Base-by-base conservation (phyloP, 2,113 vertebrate genomes). In the Alligator sinensis region DNA sequence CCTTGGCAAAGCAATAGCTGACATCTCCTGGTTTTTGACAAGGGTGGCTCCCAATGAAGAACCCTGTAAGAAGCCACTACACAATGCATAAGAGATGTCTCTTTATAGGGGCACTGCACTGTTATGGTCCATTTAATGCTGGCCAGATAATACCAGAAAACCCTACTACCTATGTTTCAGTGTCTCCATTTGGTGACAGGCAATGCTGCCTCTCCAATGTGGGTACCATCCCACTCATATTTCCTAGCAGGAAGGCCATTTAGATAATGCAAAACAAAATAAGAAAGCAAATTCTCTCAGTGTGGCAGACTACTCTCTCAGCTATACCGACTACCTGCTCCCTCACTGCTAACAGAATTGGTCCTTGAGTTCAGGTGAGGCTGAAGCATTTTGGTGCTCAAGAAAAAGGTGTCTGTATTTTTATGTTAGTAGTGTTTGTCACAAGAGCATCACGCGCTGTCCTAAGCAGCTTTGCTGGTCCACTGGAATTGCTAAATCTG, bases 251-350 rank as follows among this genome's bases (percentile, higher is more conserved):
- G 1, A 70, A 34, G 9, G 57, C 68, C 6, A 2, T 0, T 7
- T 38, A 82, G 38, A 66, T 9, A 38, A 47, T 27, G 77, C 10
- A 38, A 79, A 12, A 1, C 64, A 70, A 57, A 47, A 76, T 0
- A 1, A 77, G 81, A 91, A 9, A 21, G 27, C 47, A 47, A 47
- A 47, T 47, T 47, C 7, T 86, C 47, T 66, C 14, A 79, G 4
- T 24, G 3, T 6, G 11, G 24, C 59, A 74, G 81, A 21, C 4
- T 1, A 0, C 0, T 0, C 22, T 58, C 19, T 75, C 70, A 55
- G 77, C 11, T 4, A 59, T 25, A 59, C 63, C 12, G 16, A 1
- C 47, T 14, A 34, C 38, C 60, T 81, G 57, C n/a, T 89, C 18
- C 61, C 13, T 64, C 27, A n/a, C 75, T 80, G 30, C 82, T 18